Evolutionary conservation across 2,113 vertebrate species (phyloP).

Genomic region (Leptosomus discolor): DNA sequence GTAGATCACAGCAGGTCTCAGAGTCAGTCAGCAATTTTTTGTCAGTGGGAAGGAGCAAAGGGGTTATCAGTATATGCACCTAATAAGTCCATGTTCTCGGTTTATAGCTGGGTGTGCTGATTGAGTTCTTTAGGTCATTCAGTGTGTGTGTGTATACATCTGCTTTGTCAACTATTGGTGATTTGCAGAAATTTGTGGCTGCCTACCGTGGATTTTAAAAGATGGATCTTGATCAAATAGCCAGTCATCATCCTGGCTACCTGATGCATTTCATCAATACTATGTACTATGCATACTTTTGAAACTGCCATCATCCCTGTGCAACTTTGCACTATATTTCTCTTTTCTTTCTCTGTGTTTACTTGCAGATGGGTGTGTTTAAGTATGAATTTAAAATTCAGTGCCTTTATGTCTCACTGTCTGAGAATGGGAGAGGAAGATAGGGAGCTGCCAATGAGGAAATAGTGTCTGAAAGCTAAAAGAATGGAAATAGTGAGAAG

Average conservation of each 20-base stretch:
- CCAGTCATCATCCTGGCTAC: not conserved
- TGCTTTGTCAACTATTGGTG: not conserved
- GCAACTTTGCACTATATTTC: not conserved
- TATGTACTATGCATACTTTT: rapidly evolving
- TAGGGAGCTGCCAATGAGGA: constrained; percentile 52
- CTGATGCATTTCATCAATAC: not conserved
- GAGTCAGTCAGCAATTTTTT: not conserved
- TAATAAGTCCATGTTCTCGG: rapidly evolving
- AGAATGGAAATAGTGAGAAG: constrained; percentile 62
- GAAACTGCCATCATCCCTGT: not conserved
- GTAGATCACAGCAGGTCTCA: not conserved
- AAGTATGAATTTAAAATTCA: constrained; percentile 15
- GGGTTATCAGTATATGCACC: not conserved
- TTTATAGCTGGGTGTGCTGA: not conserved
- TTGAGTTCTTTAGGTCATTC: not conserved
- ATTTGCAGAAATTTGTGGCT: not conserved
- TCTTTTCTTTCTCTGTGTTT: not conserved
- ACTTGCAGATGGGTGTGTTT: constrained; percentile 25
- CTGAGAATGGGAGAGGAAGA: constrained; percentile 62
- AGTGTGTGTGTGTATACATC: not conserved
- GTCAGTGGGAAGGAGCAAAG: not conserved
- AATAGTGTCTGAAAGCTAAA: constrained; percentile 42
- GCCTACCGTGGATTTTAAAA: not conserved
- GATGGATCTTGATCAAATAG: not conserved
- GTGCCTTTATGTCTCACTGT: constrained; percentile 56